Evolutionary conservation across 2,113 vertebrate species (phyloP), one percentile per base, ranked within the genome.

Genomic region (Dunckerocampus dactyliophorus): DNA sequence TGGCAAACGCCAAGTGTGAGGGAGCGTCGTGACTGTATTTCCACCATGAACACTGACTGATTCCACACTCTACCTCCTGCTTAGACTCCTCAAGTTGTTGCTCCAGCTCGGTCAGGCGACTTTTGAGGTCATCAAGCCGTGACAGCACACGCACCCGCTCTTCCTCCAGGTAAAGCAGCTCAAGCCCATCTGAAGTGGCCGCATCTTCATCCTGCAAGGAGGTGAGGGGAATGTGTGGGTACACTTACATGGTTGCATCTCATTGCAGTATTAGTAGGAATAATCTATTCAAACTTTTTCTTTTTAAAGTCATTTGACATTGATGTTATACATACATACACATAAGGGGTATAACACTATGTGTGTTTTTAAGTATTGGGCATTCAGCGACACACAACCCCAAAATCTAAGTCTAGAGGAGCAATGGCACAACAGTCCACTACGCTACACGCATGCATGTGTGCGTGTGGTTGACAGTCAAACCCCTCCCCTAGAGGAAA

Each of bases 11-110:
- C n/a, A n/a, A 37, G 6, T 39, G 37, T 9, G 37, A 2, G 9
- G 39, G 11, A 14, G 12, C 7, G 39, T 39, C 3, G 37, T 39
- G 37, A 37, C 34, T 37, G 9, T 28, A 28, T 28, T 28, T 28
- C 24, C 24, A 28, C 24, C 24, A 28, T 28, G 2, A 28, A 28
- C 24, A 28, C 24, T 28, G 24, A 28, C 24, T 28, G 24, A 28
- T 5, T 28, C 24, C 24, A 13, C 10, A 45, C 22, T 24, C 82
- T 76, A 98, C 97, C 94, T 98, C 96, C 63, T 90, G 92, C 0
- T 92, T 92, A 0, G 91, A 91, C 84, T 99, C 97, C 78, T 96
- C 94, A 39, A 98, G 91, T 63, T 99, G 97, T 63, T 95, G 94
- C 65, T 99, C 96, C 76, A 98, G 88, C 52, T 98, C 97, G 16